phyloP scores from a whole-genome alignment of 2,113 vertebrate species.

The Podiceps cristatus region DNA sequence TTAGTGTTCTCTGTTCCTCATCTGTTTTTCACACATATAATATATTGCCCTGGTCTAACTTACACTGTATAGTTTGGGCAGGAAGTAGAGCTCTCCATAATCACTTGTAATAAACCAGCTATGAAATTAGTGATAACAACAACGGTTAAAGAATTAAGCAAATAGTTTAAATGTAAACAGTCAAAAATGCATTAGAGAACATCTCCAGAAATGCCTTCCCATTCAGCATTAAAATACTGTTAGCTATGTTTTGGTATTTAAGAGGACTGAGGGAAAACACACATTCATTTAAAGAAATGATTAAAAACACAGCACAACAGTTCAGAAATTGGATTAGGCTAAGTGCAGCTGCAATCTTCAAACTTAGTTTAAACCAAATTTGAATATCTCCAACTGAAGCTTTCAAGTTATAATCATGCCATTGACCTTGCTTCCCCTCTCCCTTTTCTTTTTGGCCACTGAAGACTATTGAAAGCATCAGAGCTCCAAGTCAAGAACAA shows the following conservation, averaged over 20 bases:
- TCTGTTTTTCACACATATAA: neutral
- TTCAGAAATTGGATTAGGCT: conserved; percentile 10
- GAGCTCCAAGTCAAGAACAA: conserved; percentile 45
- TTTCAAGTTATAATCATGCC: neutral
- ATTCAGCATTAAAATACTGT: conserved; percentile 11
- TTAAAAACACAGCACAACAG: conserved; percentile 25
- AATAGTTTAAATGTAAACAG: neutral
- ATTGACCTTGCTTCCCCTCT: neutral
- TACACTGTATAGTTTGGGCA: neutral
- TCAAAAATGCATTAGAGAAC: neutral
- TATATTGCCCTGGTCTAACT: neutral
- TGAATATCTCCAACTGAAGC: conserved; percentile 27
- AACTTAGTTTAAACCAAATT: conserved; percentile 22
- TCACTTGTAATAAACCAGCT: neutral
- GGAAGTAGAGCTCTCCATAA: neutral
- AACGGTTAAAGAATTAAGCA: neutral
- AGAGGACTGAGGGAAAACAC: neutral
- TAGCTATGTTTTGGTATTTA: neutral
- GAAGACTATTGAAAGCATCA: conserved; percentile 33
- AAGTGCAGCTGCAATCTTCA: conserved; percentile 19
- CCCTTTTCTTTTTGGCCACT: conserved; percentile 9
- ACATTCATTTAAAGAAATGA: conserved; percentile 3
- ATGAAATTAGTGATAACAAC: neutral
- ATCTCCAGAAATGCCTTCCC: neutral
- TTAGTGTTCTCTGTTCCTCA: neutral